Conservation (phyloP, 2,113 vertebrate genomes). For the Xenopus laevis region DNA sequence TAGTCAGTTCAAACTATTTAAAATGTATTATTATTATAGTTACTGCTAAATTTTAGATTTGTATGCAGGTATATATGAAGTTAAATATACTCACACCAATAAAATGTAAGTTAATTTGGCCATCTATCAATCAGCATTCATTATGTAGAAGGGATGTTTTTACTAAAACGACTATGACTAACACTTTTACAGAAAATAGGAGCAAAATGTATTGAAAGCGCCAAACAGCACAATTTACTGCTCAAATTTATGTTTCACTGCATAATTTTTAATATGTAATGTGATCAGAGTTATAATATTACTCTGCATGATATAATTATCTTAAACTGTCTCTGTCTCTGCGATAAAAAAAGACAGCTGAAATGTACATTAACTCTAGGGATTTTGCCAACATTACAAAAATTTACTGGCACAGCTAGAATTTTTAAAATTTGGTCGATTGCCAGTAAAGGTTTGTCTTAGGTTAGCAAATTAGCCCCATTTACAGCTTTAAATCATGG, state of each 20-base stretch:
- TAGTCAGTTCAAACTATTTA: too few relatives aligned
- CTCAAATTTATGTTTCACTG: slow-evolving; percentile 32
- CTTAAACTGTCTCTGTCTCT: slow-evolving; percentile 37
- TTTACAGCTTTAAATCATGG: slow-evolving; percentile 43
- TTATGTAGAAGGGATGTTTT: slow-evolving; percentile 14
- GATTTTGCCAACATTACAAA: slow-evolving; percentile 34
- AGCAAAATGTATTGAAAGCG: slow-evolving; percentile 31
- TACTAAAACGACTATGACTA: slow-evolving; percentile 5
- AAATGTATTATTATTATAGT: too few relatives aligned
- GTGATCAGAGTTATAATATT: slow-evolving; percentile 38
- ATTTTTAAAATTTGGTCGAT: slow-evolving; percentile 38
- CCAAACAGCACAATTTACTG: slow-evolving; percentile 31
- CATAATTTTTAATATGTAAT: slow-evolving; percentile 43
- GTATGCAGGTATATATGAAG: too few relatives aligned
- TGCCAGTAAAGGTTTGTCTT: slow-evolving; percentile 36
- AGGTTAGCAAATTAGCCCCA: slow-evolving; percentile 46
- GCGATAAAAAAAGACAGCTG: slow-evolving; percentile 39
- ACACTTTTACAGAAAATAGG: slow-evolving; percentile 16
- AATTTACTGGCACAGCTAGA: slow-evolving; percentile 44
- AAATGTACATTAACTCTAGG: slow-evolving; percentile 44
- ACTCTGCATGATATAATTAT: slow-evolving; percentile 40
- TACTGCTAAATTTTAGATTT: too few relatives aligned
- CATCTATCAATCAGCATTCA: slow-evolving; percentile 6
- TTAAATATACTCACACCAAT: too few relatives aligned
- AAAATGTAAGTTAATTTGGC: not conserved